Evolutionary conservation across 2,797 vertebrate genomes (phyloP), one percentile per base, ranked within the genome.

Genomic region (Eleutherodactylus coqui): DNA sequence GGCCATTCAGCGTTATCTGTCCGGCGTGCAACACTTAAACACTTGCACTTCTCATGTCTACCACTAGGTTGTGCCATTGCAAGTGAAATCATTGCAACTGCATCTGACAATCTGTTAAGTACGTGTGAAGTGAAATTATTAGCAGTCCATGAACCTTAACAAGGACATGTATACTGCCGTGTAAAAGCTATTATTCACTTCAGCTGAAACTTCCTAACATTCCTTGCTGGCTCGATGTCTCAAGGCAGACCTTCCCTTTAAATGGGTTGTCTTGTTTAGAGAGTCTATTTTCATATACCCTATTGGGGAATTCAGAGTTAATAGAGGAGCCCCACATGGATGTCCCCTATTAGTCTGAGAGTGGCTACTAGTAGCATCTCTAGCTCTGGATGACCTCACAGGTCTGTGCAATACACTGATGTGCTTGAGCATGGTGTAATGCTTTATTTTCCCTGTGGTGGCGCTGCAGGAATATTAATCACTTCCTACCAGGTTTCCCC

Each of bases 61-160:
- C 76, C 79, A 87, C 43, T 62, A 85, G 87, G 86, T 70, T 83
- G 67, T 77, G 73, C 55, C 82, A 76, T 76, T 83, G 73, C 41
- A 78, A 51, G 85, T 75, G 86, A 60, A 85, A 79, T 79, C 9
- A 7, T 67, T 51, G 1, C 8, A 13, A 53, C 8, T 53, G 6
- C 29, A 8, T 27, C 16, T 81, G 60, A 29, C 55, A n/a, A n/a
- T 4, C 34, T 36, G 8, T 21, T 0, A 43, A 36, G 29, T 21
- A 41, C 38, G 14, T 69, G 32, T 16, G 32, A 27, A 27, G n/a
- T 13, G n/a, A n/a, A 7, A 67, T 19, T 64, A 16, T 64, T 64
- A 32, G 32, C 62, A 67, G 16, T 34, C 1, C 1, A 67, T 62
- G 62, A 34, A 2, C 62, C 58, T 29, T 32, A 32, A 62, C 27